Evolutionary conservation across 2,113 vertebrate species (phyloP), one percentile per base, ranked within the genome.

Genomic region (Phylloscopus trochiloides): DNA sequence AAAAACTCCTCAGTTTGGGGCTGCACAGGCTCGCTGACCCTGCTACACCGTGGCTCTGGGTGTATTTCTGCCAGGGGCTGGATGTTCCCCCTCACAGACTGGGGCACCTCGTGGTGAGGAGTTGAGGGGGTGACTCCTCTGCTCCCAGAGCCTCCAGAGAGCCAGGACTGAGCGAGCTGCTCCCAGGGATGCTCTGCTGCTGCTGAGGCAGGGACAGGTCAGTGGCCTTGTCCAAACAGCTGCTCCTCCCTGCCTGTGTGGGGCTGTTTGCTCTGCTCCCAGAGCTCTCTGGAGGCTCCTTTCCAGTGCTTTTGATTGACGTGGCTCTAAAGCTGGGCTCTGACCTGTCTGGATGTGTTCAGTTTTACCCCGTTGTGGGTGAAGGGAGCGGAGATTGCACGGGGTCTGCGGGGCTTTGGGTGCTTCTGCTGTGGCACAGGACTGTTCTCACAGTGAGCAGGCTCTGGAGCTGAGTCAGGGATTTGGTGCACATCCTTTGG

Each of bases 351-450:
- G 79, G n/a, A 7, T 55, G 40, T 29, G 58, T n/a, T 78, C 13
- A 16, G 14, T 26, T 62, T 86, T 8, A 31, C 8, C 71, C 34
- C 0, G 0, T 2, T 51, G 9, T 7, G 10, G 5, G 1, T 36
- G 52, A 72, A 52, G 31, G 58, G 13, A 81, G 50, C 24, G 45
- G 55, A 11, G 25, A 0, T 19, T 10, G 19, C 32, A 18, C 10
- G 5, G 26, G 22, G 7, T 20, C 26, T 62, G 12, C 0, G 0
- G 10, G 52, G 18, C 50, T 83, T 73, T 48, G 59, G 57, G 36
- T 22, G 24, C 21, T 68, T 31, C 31, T 22, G 58, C 28, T 45
- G 38, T 71, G 13, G 3, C n/a, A 7, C 20, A 18, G 63, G 32
- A 2, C 22, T 78, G 18, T 9, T 26, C 11, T 45, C 2, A 2